Evolutionary conservation across 2,888 invertebrate species (phyloP), one percentile per base, ranked within the genome.

Genomic region (Ennomos erosarius): DNA sequence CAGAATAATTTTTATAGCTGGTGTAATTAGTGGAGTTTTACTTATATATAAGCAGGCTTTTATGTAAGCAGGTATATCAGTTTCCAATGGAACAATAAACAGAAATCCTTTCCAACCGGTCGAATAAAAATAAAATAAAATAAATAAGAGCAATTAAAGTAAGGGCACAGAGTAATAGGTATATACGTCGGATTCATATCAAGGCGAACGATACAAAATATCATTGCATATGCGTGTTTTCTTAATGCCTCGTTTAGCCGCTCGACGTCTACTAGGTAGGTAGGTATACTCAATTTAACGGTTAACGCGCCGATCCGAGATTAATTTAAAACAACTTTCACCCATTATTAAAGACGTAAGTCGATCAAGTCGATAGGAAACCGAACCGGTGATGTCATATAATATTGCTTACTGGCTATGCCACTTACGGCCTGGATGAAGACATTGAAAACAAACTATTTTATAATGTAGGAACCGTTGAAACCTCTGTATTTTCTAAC

Each of bases 251-350:
- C 49, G 55, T 43, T 56, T 51, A 53, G 61, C 37, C 48, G 33
- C 9, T 38, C 26, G 6, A 26, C 6, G 0, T 26, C 26, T n/a
- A 26, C 56, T 59, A 44, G 64, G 16, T 16, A 16, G 16, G 48
- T 56, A n/a, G n/a, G n/a, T n/a, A n/a, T 55, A 43, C 55, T 55
- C 40, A 53, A 63, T 63, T 65, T 68, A 66, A 68, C 68, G 64
- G 66, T 68, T 63, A 58, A 51, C 56, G 47, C 49, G 50, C 49
- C 38, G 50, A 62, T 65, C 58, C 38, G 10, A 51, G 43, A 59
- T 55, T 50, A 62, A 62, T 59, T 66, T 59, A 66, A 59, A 58
- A 66, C 66, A 63, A 65, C 68, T 68, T 68, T 68, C 66, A 65
- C 66, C 59, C 34, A 59, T 60, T 63, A 64, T 59, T 60, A 34